Evolutionary conservation across 2,888 invertebrate species (phyloP).

Genomic region (Antheraea yamamai): DNA sequence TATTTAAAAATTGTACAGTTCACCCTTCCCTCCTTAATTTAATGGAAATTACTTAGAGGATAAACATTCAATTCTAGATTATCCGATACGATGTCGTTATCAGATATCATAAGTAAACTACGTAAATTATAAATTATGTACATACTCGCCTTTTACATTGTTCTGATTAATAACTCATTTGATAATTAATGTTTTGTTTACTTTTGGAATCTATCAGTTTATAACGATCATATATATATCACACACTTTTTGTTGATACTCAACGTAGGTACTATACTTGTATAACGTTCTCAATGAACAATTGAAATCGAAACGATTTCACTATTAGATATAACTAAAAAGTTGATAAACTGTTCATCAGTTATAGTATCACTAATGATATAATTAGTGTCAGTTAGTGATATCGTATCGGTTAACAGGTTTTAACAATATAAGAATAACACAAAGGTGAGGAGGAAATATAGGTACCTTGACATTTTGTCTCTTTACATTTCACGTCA

Average conservation of each 20-base stretch:
- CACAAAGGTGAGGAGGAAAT: background rate
- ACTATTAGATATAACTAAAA: background rate
- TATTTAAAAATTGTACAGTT: background rate
- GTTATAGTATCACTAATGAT: too few relatives aligned
- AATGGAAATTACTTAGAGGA: background rate
- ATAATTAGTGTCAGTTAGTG: background rate
- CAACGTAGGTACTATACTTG: background rate
- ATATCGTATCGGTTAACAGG: background rate
- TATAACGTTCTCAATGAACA: background rate
- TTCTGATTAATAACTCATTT: background rate
- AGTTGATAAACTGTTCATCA: background rate
- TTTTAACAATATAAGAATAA: background rate
- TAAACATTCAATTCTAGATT: background rate
- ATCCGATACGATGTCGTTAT: background rate
- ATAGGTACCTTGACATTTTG: constrained; percentile 4
- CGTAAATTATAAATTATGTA: background rate
- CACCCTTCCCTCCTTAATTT: background rate
- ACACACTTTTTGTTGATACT: background rate
- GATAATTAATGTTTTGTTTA: too few relatives aligned
- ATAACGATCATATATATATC: background rate
- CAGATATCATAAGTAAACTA: background rate
- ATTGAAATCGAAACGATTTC: background rate
- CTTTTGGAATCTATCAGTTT: background rate
- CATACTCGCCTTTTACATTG: background rate
- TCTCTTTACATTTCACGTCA: background rate